Base-by-base conservation (phyloP, 2,888 invertebrate genomes). In the Pasiphila rectangulata region DNA sequence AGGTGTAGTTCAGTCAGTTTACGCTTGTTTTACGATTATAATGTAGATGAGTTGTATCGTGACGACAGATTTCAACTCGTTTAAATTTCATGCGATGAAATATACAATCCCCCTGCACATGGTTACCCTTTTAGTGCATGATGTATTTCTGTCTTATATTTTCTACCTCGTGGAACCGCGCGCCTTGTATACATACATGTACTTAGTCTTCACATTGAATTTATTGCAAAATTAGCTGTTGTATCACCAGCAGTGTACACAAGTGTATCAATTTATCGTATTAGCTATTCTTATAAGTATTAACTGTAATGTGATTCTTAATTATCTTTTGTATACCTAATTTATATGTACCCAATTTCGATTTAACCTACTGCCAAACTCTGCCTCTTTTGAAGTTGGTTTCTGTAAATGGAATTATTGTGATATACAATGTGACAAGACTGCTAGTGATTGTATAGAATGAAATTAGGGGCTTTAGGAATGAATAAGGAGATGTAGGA, bases 221-320 rank as follows among this genome's bases (percentile, higher is more conserved):
- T 46, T n/a, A 46, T 34, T 42, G 27, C 37, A 47, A n/a, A n/a
- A 42, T 21, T 17, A 30, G 17, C 21, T 13, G 32, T 27, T 13
- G 30, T 40, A 23, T 32, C 47, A 49, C 54, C 44, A 57, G 59
- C 73, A 72, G 76, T 76, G 78, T 71, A 72, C 75, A 69, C 60
- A 58, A 58, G 51, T 57, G 57, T 69, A 75, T 69, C 69, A 72
- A 70, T 59, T 72, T 76, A 68, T 75, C 69, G 67, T 82, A 81
- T 77, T 80, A 75, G 70, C 77, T 76, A 83, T 74, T 78, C 54
- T 52, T 88, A n/a, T n/a, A 86, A 87, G 86, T 86, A 84, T 83
- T 85, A 84, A 81, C 75, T 79, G 77, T 86, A 86, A 79, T 86
- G 86, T 88, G 85, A 86, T 87, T 81, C 73, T 78, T 82, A 77